phyloP scores from a whole-genome alignment of 2,888 invertebrate genomes.

The Tolmerus cingulatus region DNA sequence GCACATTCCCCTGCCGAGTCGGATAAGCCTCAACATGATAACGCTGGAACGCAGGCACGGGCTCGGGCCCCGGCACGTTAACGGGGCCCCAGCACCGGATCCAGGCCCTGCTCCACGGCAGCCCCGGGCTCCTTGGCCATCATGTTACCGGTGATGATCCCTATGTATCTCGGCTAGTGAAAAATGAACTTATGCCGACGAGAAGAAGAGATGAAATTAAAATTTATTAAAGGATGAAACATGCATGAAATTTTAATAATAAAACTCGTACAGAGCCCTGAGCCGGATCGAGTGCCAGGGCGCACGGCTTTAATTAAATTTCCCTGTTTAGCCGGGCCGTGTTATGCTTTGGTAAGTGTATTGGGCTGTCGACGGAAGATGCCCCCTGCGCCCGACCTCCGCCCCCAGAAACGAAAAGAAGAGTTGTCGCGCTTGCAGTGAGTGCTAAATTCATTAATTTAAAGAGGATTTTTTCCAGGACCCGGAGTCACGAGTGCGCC shows the following conservation, averaged over 20 bases:
- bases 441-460: slow-evolving; percentile 43
- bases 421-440: slow-evolving; percentile 19
- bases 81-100: neutral
- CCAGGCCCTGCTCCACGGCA: neutral
- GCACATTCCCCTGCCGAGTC: slow-evolving; percentile 24
- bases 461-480: slow-evolving; percentile 23
- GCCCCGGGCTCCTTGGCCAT: neutral
- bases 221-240: slow-evolving; percentile 50
- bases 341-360: slow-evolving; percentile 31
- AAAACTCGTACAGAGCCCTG: slow-evolving; percentile 41
- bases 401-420: slow-evolving; percentile 16
- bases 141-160: slow-evolving; percentile 36
- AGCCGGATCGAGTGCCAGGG: slow-evolving; percentile 45
- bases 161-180: slow-evolving; percentile 30
- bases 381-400: neutral
- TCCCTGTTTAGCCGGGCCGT: slow-evolving; percentile 44
- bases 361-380: neutral
- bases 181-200: slow-evolving; percentile 37
- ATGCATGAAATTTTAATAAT: slow-evolving; percentile 50
- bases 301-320: slow-evolving; percentile 47
- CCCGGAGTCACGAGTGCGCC: slow-evolving; percentile 26
- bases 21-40: slow-evolving; percentile 31
- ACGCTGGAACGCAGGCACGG: neutral
- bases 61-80: neutral
- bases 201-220: slow-evolving; percentile 47